These are phyloP conservation scores for Irena cyanogastra DNA, from an alignment of 2,113 vertebrate species.

Conservation along the genomic window DNA sequence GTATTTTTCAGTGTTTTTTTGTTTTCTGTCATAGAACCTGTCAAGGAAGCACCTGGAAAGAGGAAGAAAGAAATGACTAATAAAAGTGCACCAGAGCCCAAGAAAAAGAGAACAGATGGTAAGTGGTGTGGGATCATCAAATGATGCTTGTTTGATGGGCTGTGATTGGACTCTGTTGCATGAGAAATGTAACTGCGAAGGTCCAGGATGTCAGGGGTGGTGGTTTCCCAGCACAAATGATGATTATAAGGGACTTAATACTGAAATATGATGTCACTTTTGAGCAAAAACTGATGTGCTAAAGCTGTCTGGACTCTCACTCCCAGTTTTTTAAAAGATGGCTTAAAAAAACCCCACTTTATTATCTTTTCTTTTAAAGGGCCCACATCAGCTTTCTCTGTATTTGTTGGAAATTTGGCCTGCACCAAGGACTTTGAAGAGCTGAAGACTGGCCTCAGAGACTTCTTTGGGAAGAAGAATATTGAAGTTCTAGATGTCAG, in stretches of 20 bases:
- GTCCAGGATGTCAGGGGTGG: background rate
- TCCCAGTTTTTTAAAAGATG: background rate
- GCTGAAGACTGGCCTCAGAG: constrained; percentile 78
- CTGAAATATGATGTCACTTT: constrained; percentile 77
- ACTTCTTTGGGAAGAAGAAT: constrained; percentile 87
- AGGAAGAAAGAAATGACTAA: constrained; percentile 79
- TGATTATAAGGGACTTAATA: constrained; percentile 85
- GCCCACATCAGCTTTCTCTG: constrained; percentile 69
- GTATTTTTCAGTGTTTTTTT: background rate
- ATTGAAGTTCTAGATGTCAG: constrained; percentile 83
- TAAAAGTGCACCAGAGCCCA: constrained; percentile 72
- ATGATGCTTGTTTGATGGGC: background rate
- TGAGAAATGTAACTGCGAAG: background rate
- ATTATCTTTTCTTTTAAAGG: constrained; percentile 11
- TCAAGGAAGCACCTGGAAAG: constrained; percentile 74
- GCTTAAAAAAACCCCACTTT: accelerated
- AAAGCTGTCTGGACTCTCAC: background rate
- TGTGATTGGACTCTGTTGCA: background rate
- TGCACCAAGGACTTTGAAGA: constrained; percentile 83
- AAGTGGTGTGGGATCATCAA: background rate
- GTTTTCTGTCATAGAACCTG: constrained; percentile 50
- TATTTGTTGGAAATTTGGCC: constrained; percentile 87
- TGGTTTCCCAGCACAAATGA: constrained; percentile 55
- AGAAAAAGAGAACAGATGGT: constrained; percentile 75
- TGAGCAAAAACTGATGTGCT: constrained; percentile 71